Evolutionary conservation across 2,888 invertebrate genomes (phyloP), one percentile per base, ranked within the genome.

Genomic region (Ephialtes manifestator): DNA sequence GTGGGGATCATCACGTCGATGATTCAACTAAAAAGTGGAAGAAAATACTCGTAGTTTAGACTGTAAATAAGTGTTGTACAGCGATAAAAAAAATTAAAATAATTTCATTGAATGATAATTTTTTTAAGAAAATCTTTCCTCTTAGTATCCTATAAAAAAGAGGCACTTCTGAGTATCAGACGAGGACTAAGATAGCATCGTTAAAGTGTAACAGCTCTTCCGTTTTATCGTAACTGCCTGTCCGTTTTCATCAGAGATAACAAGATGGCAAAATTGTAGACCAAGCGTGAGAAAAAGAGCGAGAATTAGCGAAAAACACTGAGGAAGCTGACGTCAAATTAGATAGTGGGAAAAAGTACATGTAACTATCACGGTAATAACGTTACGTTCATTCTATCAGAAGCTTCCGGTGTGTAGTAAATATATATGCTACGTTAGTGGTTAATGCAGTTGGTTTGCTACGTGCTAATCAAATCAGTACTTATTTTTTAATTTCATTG

Each of bases 1-100:
- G 18, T 7, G 28, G 10, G 72, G 63, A 72, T 63, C 20, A 13
- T 39, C 24, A 43, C n/a, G 53, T 55, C 18, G 48, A 74, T 60
- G 24, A 74, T 76, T 76, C 35, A 20, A 72, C 35, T 5, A 11
- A 18, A 18, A 15, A 18, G 5, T 24, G 24, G 4, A 67, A 10
- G 39, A 39, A 39, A 39, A 39, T 39, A 8, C 8, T 39, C 39
- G 39, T 39, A 10, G 43, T 35, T 15, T 15, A n/a, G 8, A 11
- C 20, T 58, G 4, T 13, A 10, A 13, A 58, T 58, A n/a, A n/a
- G 3, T 8, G 18, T 51, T n/a, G 51, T 4, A 15, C 5, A n/a
- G 18, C 18, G 51, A 51, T 51, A n/a, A 51, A 51, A 51, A n/a
- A 51, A n/a, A n/a, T n/a, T n/a, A 51, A 4, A 48, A 48, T 13